These are phyloP conservation scores for Pomacea maculata DNA, from an alignment of 1,140 invertebrate species.

Conservation along the genomic window DNA sequence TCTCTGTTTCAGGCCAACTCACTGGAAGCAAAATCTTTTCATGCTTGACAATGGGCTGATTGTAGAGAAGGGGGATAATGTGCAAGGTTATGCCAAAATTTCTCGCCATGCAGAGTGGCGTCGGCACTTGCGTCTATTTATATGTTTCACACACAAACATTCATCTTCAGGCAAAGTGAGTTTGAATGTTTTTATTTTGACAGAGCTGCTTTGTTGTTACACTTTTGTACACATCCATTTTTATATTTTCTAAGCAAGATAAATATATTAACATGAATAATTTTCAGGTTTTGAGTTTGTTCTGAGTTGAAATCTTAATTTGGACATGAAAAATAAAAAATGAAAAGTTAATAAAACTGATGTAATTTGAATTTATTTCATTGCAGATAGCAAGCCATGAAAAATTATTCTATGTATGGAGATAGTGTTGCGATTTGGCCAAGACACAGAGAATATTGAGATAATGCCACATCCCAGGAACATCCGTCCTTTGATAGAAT, in stretches of 20 bases:
- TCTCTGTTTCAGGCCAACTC: slow-evolving; percentile 77
- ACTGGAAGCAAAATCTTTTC: slow-evolving; percentile 91
- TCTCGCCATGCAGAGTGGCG: slow-evolving; percentile 35
- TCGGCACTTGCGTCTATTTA: slow-evolving; percentile 26
- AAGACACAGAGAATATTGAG: too few species aligned
- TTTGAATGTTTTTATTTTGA: background rate
- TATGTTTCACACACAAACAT: slow-evolving; percentile 7
- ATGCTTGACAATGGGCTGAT: slow-evolving; percentile 26
- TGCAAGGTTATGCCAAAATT: slow-evolving; percentile 27
- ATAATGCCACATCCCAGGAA: too few species aligned
- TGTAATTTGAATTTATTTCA: background rate
- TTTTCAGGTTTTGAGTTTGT: background rate
- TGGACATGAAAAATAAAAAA: background rate
- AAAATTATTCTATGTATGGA: slow-evolving; percentile 13
- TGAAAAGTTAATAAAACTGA: too few species aligned
- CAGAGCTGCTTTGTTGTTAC: too few species aligned
- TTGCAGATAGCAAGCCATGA: slow-evolving; percentile 1
- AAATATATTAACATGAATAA: background rate
- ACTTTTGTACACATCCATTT: too few species aligned
- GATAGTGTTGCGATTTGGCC: background rate
- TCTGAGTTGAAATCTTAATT: background rate
- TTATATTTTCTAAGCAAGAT: too few species aligned
- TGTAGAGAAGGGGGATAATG: slow-evolving; percentile 22
- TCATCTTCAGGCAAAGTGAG: background rate
- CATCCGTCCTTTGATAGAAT: too few species aligned